Evolutionary conservation across 2,797 vertebrate species (phyloP), one percentile per base, ranked within the genome.

Genomic region (Catharus ustulatus): DNA sequence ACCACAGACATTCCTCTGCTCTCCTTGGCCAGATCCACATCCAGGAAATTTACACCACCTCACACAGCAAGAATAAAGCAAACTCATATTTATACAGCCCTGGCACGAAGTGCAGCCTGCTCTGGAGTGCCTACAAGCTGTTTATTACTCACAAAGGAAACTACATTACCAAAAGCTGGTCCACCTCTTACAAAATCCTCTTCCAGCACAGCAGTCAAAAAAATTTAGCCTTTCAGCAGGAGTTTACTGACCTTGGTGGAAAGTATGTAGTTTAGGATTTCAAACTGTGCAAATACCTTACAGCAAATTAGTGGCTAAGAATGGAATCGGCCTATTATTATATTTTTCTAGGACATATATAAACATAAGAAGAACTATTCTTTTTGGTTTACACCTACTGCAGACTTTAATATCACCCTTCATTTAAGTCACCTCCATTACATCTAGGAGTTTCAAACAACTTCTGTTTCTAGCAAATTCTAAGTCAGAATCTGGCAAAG

Each of bases 41-140:
- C 57, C 90, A 92, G 83, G 78, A 95, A 84, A 95, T 80, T 82
- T 58, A 92, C 68, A 91, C n/a, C 83, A 75, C 58, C 71, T 49
- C 86, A 51, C 1, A 2, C 38, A 89, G 80, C 48, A 90, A 21
- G 48, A 93, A 45, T 12, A 76, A 76, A 45, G 32, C 77, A 82
- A 93, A 81, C 38, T 46, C 79, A 8, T 27, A 87, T 79, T 79
- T 7, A 5, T 14, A 38, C 49, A 92, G 57, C 54, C n/a, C 66
- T 48, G 54, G 43, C 73, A 78, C 0, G 1, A 78, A 66, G 58
- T 2, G 21, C 59, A 87, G 89, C 51, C 51, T 59, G 59, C 84
- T 66, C 84, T 82, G 36, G 59, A 68, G 62, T 15, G 69, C 67
- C 76, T 78, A 72, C 79, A 89, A 76, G 30, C 49, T 49, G 78